Percentiles rank a stretch among this genome's conserved stretches.
These are phyloP conservation scores for Aphrocallistes beatrix DNA, from an alignment of 37 sponge, comb jelly and placozoan species.

Conservation along the genomic window DNA sequence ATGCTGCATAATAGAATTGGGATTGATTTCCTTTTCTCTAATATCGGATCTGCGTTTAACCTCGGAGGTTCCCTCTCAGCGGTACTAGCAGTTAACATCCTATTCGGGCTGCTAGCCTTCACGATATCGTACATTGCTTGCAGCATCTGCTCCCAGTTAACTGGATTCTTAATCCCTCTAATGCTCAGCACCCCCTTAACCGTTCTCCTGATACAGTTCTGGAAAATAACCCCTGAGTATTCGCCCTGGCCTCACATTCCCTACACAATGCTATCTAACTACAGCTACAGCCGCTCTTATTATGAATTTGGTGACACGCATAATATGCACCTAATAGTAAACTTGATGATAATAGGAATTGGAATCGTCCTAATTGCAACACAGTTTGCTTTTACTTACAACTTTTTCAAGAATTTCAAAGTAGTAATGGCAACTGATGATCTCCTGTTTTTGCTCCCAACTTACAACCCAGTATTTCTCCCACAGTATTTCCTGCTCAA, in stretches of 20 bases:
- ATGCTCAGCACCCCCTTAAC: constrained; percentile 2
- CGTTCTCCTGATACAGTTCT: background rate
- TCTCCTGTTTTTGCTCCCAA: constrained; percentile 53
- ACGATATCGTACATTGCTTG: background rate
- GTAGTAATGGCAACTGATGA: constrained; percentile 45
- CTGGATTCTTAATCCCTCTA: background rate
- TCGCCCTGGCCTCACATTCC: background rate
- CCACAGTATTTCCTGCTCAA: constrained; percentile 58
- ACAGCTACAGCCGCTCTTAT: background rate
- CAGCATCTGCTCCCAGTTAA: background rate
- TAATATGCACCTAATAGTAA: background rate
- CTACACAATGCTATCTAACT: background rate
- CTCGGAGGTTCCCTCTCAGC: background rate
- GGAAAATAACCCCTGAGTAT: background rate
- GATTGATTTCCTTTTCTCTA: background rate
- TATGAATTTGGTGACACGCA: too few species aligned
- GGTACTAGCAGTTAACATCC: background rate
- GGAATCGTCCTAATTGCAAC: constrained; percentile 35
- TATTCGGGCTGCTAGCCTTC: background rate
- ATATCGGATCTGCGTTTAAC: background rate
- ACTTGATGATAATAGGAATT: background rate
- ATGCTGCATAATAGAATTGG: background rate
- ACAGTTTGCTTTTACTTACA: constrained; percentile 34
- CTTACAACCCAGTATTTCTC: constrained; percentile 53
- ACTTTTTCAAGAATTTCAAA: constrained; percentile 32